Conservation (phyloP, 2,888 invertebrate species). For the Capitulum mitella region DNA sequence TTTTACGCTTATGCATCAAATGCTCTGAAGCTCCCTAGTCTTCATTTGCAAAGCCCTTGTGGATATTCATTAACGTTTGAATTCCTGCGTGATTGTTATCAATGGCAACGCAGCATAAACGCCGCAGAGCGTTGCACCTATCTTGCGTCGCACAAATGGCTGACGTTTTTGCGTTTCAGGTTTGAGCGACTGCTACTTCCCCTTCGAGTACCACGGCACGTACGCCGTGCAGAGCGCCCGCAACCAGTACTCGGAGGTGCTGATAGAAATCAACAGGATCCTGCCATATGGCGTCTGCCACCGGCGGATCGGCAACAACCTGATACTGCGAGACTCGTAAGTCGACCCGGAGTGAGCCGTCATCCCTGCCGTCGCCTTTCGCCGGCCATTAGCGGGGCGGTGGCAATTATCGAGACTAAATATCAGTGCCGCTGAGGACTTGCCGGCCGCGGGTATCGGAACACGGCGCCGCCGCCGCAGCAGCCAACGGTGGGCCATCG, state of each 20-base stretch:
- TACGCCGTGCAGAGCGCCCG: constrained; percentile 52
- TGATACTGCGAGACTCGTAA: constrained; percentile 55
- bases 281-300: constrained; percentile 60
- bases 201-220: constrained; percentile 57
- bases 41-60: no score
- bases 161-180: no score
- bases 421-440: no score
- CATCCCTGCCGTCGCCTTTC: neutral
- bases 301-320: constrained; percentile 53
- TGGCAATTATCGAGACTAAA: neutral
- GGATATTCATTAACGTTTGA: no score
- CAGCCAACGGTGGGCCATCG: neutral
- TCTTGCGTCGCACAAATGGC: no score
- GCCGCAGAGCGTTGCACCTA: no score
- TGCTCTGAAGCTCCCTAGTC: no score
- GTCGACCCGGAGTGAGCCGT: constrained; percentile 36
- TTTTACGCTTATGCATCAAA: no score
- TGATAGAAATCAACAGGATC: constrained; percentile 56
- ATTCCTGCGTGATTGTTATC: no score
- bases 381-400: no score
- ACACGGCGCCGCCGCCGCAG: neutral
- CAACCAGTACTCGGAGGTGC: constrained; percentile 54
- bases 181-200: constrained; percentile 54
- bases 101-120: no score
- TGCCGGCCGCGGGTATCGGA: neutral